A percentile compares a stretch with the other conserved stretches of the same genome.
Evolutionary conservation across 2,113 vertebrate species (phyloP).

Genomic region (Danio rerio): DNA sequence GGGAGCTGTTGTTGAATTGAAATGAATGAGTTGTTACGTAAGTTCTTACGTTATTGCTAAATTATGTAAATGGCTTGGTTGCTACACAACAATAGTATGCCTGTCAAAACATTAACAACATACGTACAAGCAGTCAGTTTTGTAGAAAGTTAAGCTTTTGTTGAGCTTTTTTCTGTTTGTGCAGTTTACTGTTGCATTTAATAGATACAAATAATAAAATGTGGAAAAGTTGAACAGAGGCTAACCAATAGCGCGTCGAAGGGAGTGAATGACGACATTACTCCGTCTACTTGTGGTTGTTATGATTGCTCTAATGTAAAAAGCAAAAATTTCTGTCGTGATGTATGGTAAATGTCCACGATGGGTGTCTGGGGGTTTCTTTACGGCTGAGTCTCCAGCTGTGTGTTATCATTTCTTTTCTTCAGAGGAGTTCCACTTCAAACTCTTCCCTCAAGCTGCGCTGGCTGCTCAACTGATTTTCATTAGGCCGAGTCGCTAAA

Average conservation of each 20-base stretch:
- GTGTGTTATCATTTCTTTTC: slow-evolving; percentile 69
- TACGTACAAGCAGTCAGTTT: slow-evolving; percentile 66
- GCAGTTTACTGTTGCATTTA: slow-evolving; percentile 57
- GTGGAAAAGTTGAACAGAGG: slow-evolving; percentile 59
- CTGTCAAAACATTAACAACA: slow-evolving; percentile 76
- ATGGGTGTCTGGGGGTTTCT: slow-evolving; percentile 34
- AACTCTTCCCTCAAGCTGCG: slow-evolving; percentile 71
- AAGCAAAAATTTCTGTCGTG: slow-evolving; percentile 21
- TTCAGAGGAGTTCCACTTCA: slow-evolving; percentile 63
- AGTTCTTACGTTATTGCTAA: slow-evolving; percentile 74
- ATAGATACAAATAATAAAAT: slow-evolving; percentile 58
- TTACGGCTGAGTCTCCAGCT: slow-evolving; percentile 66
- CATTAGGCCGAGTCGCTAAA: slow-evolving; percentile 76
- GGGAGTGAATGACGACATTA: slow-evolving; percentile 30
- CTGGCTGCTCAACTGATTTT: slow-evolving; percentile 75
- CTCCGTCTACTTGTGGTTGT: slow-evolving; percentile 32
- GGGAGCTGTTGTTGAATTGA: slow-evolving; percentile 70
- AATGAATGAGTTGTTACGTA: slow-evolving; percentile 76
- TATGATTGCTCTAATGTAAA: slow-evolving; percentile 43
- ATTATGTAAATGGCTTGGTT: slow-evolving; percentile 78
- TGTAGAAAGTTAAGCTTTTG: slow-evolving; percentile 57
- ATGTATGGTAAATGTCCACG: slow-evolving; percentile 41
- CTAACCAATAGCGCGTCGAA: slow-evolving; percentile 28
- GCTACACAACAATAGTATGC: slow-evolving; percentile 75
- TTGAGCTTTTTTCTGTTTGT: slow-evolving; percentile 55